phyloP scores from a whole-genome alignment of 2,888 invertebrate species.

The Eilema griseolum region DNA sequence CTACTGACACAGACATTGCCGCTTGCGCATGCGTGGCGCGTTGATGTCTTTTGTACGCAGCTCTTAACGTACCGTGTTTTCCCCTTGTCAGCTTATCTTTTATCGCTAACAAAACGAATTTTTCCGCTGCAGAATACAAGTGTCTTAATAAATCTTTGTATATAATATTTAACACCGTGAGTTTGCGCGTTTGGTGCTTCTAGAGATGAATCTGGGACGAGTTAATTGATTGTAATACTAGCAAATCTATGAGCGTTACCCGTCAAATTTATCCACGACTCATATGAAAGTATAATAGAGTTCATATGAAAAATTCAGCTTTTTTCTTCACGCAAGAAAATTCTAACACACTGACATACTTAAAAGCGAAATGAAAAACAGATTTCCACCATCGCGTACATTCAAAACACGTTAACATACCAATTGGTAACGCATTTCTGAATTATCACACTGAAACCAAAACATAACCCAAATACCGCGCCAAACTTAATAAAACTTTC shows the following conservation, averaged over 20 bases:
- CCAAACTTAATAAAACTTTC: constrained; percentile 17
- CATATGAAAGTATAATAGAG: constrained; percentile 42
- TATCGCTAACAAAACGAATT: constrained; percentile 48
- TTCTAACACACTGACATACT: constrained; percentile 68
- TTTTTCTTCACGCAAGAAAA: constrained; percentile 45
- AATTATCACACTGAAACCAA: constrained; percentile 68
- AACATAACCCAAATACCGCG: constrained; percentile 68
- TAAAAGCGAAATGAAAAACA: constrained; percentile 59
- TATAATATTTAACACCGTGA: constrained; percentile 31
- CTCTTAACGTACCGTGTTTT: constrained; percentile 57
- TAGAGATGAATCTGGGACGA: constrained; percentile 42
- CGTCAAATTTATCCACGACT: constrained; percentile 34
- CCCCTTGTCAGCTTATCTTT: constrained; percentile 59
- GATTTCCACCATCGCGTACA: constrained; percentile 67
- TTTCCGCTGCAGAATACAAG: constrained; percentile 38
- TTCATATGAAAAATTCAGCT: constrained; percentile 24
- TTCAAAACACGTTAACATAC: constrained; percentile 66
- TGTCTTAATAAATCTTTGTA: constrained; percentile 31
- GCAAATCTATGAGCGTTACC: constrained; percentile 32
- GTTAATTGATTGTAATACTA: constrained; percentile 46
- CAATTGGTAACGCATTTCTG: constrained; percentile 66
- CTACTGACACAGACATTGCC: constrained; percentile 49
- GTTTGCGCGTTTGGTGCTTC: constrained; percentile 13
- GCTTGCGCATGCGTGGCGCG: constrained; percentile 63
- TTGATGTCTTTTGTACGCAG: constrained; percentile 80